Conservation (phyloP, 1,140 invertebrate species). For the Ladona fulva region DNA sequence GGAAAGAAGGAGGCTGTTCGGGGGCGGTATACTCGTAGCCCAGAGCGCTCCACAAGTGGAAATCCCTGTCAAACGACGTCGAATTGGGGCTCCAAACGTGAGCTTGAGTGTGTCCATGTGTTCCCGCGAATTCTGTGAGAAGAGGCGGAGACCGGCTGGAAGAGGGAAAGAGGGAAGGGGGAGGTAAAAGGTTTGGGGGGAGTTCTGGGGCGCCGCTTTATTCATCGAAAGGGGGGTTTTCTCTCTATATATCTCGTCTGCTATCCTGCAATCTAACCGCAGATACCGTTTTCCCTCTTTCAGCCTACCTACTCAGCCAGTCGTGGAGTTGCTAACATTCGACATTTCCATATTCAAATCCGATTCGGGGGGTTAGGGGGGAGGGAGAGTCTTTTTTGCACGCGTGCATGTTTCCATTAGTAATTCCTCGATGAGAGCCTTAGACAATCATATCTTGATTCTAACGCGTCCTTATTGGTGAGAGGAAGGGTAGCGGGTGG, state of each 20-base stretch:
- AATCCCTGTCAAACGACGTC: background rate
- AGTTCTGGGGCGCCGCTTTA: background rate
- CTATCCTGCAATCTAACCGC: background rate
- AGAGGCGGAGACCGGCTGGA: background rate
- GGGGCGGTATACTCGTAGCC: background rate
- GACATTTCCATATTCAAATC: slow-evolving; percentile 2
- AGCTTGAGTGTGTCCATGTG: background rate
- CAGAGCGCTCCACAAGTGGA: background rate
- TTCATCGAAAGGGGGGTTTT: background rate
- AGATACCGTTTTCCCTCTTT: background rate
- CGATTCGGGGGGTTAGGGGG: background rate
- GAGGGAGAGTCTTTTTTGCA: background rate
- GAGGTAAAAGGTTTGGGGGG: background rate
- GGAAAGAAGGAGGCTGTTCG: background rate
- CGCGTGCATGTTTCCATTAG: background rate
- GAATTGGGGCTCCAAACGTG: background rate
- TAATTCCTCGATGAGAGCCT: background rate
- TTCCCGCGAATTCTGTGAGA: background rate
- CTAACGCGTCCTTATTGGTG: background rate
- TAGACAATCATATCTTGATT: background rate
- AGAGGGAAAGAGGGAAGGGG: background rate
- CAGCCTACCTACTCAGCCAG: background rate
- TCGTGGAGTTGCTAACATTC: background rate
- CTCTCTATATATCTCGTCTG: background rate
- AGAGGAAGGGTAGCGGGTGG: too few relatives aligned